A percentile compares a stretch with the other conserved stretches of the same genome.
Conservation (phyloP, 2,888 invertebrate species). For the Eupithecia subumbrata region DNA sequence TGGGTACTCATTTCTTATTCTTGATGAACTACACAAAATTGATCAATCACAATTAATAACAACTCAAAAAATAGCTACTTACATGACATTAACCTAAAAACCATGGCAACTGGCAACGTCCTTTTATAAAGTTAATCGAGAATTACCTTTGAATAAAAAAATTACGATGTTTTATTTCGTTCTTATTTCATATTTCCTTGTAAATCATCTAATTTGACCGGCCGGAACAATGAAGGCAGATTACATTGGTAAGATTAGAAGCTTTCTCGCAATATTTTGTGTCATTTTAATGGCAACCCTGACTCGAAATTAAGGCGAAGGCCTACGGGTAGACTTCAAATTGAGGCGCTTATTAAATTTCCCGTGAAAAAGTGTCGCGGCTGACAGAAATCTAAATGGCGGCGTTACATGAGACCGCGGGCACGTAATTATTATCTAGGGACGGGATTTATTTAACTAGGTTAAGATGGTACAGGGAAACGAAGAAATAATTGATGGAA, state of each 20-base stretch:
- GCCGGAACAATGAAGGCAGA: slow-evolving; percentile 13
- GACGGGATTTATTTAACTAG: slow-evolving; percentile 12
- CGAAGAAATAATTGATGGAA: background rate
- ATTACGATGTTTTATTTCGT: slow-evolving; percentile 4
- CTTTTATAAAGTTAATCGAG: background rate
- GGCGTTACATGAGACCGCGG: slow-evolving; percentile 26
- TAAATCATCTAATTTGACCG: slow-evolving; percentile 12
- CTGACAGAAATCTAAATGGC: slow-evolving; percentile 39
- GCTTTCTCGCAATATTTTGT: slow-evolving; percentile 13
- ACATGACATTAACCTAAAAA: background rate
- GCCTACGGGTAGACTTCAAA: slow-evolving; percentile 46
- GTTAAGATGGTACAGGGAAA: slow-evolving; percentile 9
- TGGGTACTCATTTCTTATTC: too few relatives aligned
- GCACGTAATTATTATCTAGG: slow-evolving; percentile 26
- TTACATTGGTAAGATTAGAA: slow-evolving; percentile 15
- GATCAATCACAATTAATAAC: background rate
- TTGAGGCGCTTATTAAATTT: slow-evolving; percentile 55
- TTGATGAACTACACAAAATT: too few relatives aligned
- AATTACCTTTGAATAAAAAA: slow-evolving; percentile 4
- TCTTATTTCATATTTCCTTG: slow-evolving; percentile 9
- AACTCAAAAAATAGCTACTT: background rate
- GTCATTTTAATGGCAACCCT: slow-evolving; percentile 26
- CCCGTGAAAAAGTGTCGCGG: slow-evolving; percentile 52
- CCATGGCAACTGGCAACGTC: background rate
- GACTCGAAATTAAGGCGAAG: slow-evolving; percentile 35